Base-by-base conservation (phyloP, 2,113 vertebrate genomes). In the Carettochelys insculpta region DNA sequence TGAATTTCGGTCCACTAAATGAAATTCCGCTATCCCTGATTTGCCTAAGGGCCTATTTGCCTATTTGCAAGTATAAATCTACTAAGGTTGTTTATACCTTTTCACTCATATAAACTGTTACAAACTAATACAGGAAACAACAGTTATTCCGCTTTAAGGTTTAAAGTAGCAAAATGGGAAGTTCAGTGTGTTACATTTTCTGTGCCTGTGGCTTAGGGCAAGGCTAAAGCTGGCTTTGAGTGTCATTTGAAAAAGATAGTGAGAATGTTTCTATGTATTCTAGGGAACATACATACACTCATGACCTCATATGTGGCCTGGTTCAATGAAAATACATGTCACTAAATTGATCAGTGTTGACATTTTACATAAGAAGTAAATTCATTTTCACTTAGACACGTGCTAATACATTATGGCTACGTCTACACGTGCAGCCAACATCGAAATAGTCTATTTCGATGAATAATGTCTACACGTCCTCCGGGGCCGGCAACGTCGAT, bases 41-140 rank as follows among this genome's bases (percentile, higher is more conserved):
- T 88, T 94, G 93, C 94, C 91, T 91, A 88, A 83, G 86, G 87
- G 92, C 93, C n/a, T n/a, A n/a, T n/a, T n/a, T n/a, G n/a, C n/a
- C n/a, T n/a, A n/a, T n/a, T 19, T 71, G 34, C 17, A 90, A 87
- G 48, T 45, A 43, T 80, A 89, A 75, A 4, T 8, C 53, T 20
- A 50, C 14, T 31, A 71, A 38, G 2, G 12, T 87, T 81, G 90
- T 58, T 75, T 79, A 22, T 76, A 79, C 75, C 56, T 92, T 90
- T 53, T 45, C 71, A 76, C 84, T 82, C 91, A 87, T 52, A 90
- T 82, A 92, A 94, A 94, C 93, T 96, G 77, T 84, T 96, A 93
- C 92, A 94, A 91, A 95, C 81, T 53, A 88, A 94, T 86, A 94
- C 38, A 94, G 93, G 87, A 95, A 95, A 92, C 80, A 96, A 94